Percentiles rank a stretch among this genome's conserved stretches.
Evolutionary conservation across 2,888 invertebrate species (phyloP).

Genomic region (Cyclophora punctaria): DNA sequence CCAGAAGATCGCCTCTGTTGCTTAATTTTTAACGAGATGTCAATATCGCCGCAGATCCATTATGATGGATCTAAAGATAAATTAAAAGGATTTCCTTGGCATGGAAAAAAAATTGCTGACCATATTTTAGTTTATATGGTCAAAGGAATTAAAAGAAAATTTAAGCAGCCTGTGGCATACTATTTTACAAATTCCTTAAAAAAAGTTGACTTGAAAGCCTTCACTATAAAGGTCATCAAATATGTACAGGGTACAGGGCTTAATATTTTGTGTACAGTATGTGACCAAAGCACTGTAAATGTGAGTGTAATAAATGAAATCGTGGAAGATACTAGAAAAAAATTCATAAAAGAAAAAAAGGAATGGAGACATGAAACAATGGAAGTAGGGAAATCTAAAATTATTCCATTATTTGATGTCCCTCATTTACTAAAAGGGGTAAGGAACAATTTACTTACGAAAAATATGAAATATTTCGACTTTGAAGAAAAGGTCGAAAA

Average conservation of each 20-base stretch:
- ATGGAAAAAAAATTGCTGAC: constrained; percentile 10
- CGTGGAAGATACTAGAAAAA: constrained; percentile 14
- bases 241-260: constrained; percentile 10
- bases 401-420: constrained; percentile 21
- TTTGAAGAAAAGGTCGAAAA: constrained; percentile 12
- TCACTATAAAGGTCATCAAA: constrained; percentile 14
- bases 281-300: constrained; percentile 24
- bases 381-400: constrained; percentile 5
- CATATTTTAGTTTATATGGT: constrained; percentile 24
- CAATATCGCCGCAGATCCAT: constrained; percentile 9
- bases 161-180: constrained; percentile 24
- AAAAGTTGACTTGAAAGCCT: constrained; percentile 14
- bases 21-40: constrained; percentile 21
- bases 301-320: constrained; percentile 19
- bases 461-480: constrained; percentile 15
- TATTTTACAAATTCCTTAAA: constrained; percentile 19
- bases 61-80: constrained; percentile 7
- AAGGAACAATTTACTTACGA: constrained; percentile 20
- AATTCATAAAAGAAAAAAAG: constrained; percentile 7
- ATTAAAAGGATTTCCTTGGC: constrained; percentile 12
- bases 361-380: constrained; percentile 16
- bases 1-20: constrained; percentile 9
- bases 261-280: constrained; percentile 14
- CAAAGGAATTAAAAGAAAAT: constrained; percentile 16
- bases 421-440: constrained; percentile 25